Evolutionary conservation across 2,888 invertebrate species (phyloP), one percentile per base, ranked within the genome.

Genomic region (Ligdia adustata): DNA sequence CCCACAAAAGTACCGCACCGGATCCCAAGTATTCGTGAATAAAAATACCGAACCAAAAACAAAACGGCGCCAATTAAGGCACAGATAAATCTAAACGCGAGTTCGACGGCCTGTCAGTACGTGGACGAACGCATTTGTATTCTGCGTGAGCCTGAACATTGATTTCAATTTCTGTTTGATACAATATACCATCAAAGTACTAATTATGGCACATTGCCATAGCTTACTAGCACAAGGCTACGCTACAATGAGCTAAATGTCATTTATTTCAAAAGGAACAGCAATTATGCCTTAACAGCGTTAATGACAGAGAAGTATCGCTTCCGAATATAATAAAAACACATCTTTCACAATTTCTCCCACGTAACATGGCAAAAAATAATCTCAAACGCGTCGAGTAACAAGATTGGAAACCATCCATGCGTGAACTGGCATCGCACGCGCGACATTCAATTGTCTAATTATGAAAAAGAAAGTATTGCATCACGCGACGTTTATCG

Each of bases 11-110:
- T 60, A 53, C 68, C 62, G 65, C 53, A 15, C 33, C 14, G 35
- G 24, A 16, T 22, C 26, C 16, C 16, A 69, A 73, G 82, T 72
- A 78, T 79, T 71, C 75, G 75, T 82, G 82, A 83, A 85, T 84
- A 83, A 82, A 83, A 83, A 84, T 79, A 70, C 75, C 75, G 61
- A 62, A 61, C 76, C 76, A 75, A 79, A 82, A 81, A 73, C 72
- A 71, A 72, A 62, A 75, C 75, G 72, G 70, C 72, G 70, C 72
- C 78, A 77, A 79, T 80, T 80, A 82, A 75, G 73, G 74, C 56
- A 64, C 60, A 66, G 68, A 69, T 69, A 71, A 71, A 65, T 76
- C 78, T 76, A 75, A 76, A 62, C 54, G 57, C 59, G 62, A 22
- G 77, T 71, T 65, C 71, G 69, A 57, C 59, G 72, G 51, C 62